Percentiles rank a stretch among this genome's conserved stretches.
Conservation (phyloP, 2,797 vertebrate species). For the Megalops cyprinoides region DNA sequence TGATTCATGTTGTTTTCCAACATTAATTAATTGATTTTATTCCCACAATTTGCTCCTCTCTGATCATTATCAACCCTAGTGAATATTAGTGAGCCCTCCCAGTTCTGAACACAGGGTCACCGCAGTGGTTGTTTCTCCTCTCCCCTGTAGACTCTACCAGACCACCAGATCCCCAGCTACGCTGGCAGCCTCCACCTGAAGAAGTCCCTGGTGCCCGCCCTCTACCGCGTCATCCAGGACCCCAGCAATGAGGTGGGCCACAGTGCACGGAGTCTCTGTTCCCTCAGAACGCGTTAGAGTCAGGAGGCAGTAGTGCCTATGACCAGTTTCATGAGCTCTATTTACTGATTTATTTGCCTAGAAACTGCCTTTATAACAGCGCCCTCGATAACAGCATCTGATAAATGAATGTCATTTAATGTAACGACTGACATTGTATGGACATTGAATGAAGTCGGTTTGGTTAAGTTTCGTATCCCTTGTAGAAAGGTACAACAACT, state of each 20-base stretch:
- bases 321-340: background rate
- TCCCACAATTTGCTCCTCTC: background rate
- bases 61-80: background rate
- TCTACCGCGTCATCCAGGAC: constrained; percentile 96
- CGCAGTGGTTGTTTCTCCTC: too few species aligned
- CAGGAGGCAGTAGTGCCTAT: background rate
- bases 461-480: too few species aligned
- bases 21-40: too few species aligned
- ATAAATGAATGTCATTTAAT: too few species aligned
- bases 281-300: too few species aligned
- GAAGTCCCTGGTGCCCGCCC: constrained; percentile 88
- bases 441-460: too few species aligned
- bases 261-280: background rate
- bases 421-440: too few species aligned
- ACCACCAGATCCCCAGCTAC: constrained; percentile 89
- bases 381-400: too few species aligned
- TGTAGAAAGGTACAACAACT: background rate
- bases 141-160: constrained; percentile 87
- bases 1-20: too few species aligned
- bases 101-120: background rate
- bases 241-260: constrained; percentile 87
- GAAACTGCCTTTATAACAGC: too few species aligned
- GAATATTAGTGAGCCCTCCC: background rate
- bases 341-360: too few species aligned
- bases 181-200: constrained; percentile 92